Percentiles rank a stretch among this genome's conserved stretches.
Conservation (phyloP, 1,140 invertebrate species). For the Ctenoplectra terminalis region DNA sequence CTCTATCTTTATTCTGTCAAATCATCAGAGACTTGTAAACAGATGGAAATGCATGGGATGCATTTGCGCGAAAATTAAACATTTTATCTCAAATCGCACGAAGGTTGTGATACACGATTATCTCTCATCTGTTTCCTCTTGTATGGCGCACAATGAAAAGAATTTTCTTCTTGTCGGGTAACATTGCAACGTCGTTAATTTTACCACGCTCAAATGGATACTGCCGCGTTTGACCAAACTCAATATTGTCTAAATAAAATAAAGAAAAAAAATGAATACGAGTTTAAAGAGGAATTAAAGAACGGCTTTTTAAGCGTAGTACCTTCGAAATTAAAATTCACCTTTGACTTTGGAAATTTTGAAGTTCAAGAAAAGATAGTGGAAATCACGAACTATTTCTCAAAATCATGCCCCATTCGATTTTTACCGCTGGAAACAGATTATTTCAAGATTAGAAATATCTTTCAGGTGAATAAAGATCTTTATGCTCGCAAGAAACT, state of each 20-base stretch:
- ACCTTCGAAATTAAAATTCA: slow-evolving; percentile 14
- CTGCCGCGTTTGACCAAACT: background rate
- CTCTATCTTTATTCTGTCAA: slow-evolving; percentile 34
- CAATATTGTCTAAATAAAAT: background rate
- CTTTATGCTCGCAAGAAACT: background rate
- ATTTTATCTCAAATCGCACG: background rate
- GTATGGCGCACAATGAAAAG: background rate
- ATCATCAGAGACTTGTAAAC: slow-evolving; percentile 27
- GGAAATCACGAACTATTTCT: slow-evolving; percentile 30
- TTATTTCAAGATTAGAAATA: slow-evolving; percentile 10
- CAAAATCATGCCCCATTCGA: slow-evolving; percentile 15
- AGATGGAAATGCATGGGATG: background rate
- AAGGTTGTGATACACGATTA: slow-evolving; percentile 3
- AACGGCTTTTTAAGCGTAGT: background rate
- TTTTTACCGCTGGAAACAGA: slow-evolving; percentile 10
- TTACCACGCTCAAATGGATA: background rate
- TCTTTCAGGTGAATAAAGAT: slow-evolving; percentile 1
- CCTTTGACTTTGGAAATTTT: slow-evolving; percentile 11
- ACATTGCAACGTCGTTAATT: background rate
- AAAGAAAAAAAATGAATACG: background rate
- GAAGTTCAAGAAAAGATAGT: slow-evolving; percentile 13
- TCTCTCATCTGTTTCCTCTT: slow-evolving; percentile 23
- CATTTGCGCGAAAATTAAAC: slow-evolving; percentile 24
- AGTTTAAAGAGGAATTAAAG: background rate
- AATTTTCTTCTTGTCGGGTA: background rate